These are phyloP conservation scores for Probaryconus sp. DNA, from an alignment of 1,140 invertebrate genomes.

Conservation along the genomic window DNA sequence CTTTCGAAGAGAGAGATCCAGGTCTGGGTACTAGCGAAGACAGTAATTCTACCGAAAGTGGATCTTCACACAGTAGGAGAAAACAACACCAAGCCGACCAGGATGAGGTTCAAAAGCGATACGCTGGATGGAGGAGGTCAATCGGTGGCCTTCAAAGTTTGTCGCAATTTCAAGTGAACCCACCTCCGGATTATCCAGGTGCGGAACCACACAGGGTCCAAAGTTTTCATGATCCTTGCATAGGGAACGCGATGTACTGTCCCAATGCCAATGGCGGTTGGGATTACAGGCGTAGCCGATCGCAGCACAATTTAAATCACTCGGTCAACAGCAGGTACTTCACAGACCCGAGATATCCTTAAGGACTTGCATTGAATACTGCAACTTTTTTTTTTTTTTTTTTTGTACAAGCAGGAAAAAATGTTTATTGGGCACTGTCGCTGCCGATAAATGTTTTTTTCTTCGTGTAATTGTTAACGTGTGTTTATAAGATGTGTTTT, in stretches of 20 bases:
- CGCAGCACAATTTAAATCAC: conserved; percentile 70
- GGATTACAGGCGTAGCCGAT: conserved; percentile 68
- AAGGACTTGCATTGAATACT: conserved; percentile 21
- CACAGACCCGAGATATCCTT: conserved; percentile 68
- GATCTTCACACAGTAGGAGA: conserved; percentile 82
- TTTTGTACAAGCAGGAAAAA: no score
- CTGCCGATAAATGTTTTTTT: no score
- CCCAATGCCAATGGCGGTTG: conserved; percentile 50
- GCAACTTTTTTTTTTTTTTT: conserved; percentile 9
- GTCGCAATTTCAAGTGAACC: conserved; percentile 79
- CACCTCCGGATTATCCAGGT: conserved; percentile 71
- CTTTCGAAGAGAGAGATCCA: conserved; percentile 86
- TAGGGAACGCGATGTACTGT: conserved; percentile 37
- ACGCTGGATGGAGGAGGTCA: conserved; percentile 85
- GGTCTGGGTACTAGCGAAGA: conserved; percentile 88
- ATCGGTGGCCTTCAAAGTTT: conserved; percentile 78
- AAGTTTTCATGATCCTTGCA: conserved; percentile 23
- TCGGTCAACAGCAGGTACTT: conserved; percentile 68
- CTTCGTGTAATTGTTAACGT: background rate
- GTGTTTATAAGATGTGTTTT: no score
- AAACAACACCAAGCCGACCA: conserved; percentile 82
- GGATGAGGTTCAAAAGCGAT: conserved; percentile 80
- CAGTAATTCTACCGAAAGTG: conserved; percentile 74
- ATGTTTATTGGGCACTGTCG: no score
- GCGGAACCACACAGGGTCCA: conserved; percentile 30